Conservation (phyloP, 2,888 invertebrate species). For the Amphipoea oculea region DNA sequence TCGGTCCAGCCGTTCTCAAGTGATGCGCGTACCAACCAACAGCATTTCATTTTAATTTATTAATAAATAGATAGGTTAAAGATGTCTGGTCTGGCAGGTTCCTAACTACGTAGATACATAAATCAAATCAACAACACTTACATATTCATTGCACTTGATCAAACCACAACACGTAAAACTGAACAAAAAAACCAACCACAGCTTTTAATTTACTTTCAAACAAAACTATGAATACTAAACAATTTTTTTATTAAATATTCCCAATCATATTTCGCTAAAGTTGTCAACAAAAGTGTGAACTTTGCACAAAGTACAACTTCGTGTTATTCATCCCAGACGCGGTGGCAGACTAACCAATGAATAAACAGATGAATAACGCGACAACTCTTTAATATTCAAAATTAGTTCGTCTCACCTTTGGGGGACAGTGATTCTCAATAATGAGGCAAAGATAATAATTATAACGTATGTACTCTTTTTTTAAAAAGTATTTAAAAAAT, state of each 20-base stretch:
- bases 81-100: neutral
- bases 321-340: conserved; percentile 62
- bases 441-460: neutral
- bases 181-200: conserved; percentile 14
- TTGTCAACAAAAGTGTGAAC: conserved; percentile 33
- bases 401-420: conserved; percentile 75
- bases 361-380: conserved; percentile 65
- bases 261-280: conserved; percentile 44
- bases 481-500: neutral
- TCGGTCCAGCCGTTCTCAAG: too few species aligned
- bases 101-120: neutral
- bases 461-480: too few species aligned
- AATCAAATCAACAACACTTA: conserved; percentile 23
- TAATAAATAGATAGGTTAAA: too few species aligned
- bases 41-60: neutral
- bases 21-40: too few species aligned
- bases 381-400: conserved; percentile 80
- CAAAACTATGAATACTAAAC: conserved; percentile 55
- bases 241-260: conserved; percentile 44
- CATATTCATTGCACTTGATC: conserved; percentile 34
- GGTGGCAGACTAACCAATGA: conserved; percentile 67
- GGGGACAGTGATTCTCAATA: conserved; percentile 69
- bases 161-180: conserved; percentile 23
- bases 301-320: conserved; percentile 27
- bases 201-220: conserved; percentile 43